Base-by-base conservation (phyloP, 1,140 invertebrate genomes). In the Agrypnia vestita region DNA sequence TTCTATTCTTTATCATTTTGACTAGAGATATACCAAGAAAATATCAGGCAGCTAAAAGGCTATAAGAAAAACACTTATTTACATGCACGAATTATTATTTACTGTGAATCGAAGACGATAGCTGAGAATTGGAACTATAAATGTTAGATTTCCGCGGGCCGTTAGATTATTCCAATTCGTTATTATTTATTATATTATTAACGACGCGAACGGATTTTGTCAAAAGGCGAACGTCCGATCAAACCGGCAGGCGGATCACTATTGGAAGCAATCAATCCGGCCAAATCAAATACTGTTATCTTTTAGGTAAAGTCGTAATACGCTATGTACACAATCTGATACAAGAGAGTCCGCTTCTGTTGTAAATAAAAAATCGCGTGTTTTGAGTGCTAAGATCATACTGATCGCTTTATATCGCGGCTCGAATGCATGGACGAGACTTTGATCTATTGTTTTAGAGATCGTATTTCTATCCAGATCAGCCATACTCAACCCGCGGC, bases 231-330 rank as follows among this genome's bases (percentile, higher is more conserved):
- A 46, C 67, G 67, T 71, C 67, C 67, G 67, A 51, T 21, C 67
- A 8, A 3, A 12, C n/a, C 67, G 15, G 67, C 17, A n/a, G 44
- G 11, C 15, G 67, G 15, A 53, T 49, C 4, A 51, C 46, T 71
- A 71, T 53, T 47, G 67, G 59, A 53, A 71, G 49, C 49, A 71
- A 71, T 71, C 67, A 74, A 74, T 74, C 71, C n/a, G 11, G 21
- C 71, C 51, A 74, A 74, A 74, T 74, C 71, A 74, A 56, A 74
- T 56, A 74, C n/a, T 15, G 25, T 55, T 74, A 74, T 74, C 71
- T 74, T 12, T 73, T 44, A 4, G 71, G 46, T 72, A 72, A 53
- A 72, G 49, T 17, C 7, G 49, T 46, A 72, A 51, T 51, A 51
- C 51, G 13, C 17, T 62, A 1, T 21, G 13, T 13, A 62, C 19